Conservation (phyloP, 2,113 vertebrate species). For the Phylloscopus whistleri region DNA sequence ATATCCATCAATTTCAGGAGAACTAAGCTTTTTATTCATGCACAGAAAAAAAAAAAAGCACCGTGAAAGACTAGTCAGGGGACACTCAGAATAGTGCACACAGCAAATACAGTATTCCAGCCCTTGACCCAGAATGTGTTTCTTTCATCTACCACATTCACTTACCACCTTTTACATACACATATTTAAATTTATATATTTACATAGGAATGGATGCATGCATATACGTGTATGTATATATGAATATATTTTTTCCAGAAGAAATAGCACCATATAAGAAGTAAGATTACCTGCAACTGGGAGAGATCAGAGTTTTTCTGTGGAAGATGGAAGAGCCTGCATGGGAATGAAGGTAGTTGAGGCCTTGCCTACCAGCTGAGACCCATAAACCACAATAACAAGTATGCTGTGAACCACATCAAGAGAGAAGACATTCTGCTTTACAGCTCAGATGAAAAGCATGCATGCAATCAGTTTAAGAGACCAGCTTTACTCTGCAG, state of each 20-base stretch:
- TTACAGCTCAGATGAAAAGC: neutral
- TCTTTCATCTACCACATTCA: neutral
- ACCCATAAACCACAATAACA: neutral
- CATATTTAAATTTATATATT: neutral
- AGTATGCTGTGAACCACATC: neutral
- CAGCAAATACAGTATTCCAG: neutral
- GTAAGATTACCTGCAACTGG: neutral
- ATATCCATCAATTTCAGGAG: neutral
- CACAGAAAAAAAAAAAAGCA: neutral
- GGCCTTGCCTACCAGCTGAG: constrained; percentile 2
- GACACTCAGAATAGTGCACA: neutral
- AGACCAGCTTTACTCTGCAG: neutral
- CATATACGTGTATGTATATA: neutral
- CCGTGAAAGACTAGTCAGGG: neutral
- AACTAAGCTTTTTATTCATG: neutral
- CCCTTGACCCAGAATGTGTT: neutral
- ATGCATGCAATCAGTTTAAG: neutral
- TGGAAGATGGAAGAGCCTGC: neutral
- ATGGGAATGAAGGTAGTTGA: neutral
- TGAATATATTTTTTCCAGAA: neutral
- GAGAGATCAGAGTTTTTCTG: neutral
- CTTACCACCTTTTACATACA: neutral
- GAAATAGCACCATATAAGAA: neutral
- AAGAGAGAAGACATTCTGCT: neutral
- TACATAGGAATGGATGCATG: neutral